These are phyloP conservation scores for Omphaloscelis lunosa DNA, from an alignment of 2,888 invertebrate genomes.

Conservation along the genomic window DNA sequence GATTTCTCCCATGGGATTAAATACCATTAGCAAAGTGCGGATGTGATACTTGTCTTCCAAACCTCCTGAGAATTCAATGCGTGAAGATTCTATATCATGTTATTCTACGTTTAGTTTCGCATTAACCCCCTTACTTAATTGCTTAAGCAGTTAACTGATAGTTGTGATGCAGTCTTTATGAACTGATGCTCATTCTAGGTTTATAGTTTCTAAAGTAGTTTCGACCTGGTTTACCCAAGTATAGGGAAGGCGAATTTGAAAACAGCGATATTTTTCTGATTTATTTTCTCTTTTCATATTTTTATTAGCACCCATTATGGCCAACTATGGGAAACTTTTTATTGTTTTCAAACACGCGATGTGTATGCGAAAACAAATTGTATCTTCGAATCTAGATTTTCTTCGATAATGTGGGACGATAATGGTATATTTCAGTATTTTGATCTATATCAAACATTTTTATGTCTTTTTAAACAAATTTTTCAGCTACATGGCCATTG, in stretches of 20 bases:
- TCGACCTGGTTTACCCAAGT: slow-evolving; percentile 26
- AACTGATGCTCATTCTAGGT: slow-evolving; percentile 35
- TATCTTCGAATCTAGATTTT: slow-evolving; percentile 30
- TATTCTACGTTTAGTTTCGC: slow-evolving; percentile 35
- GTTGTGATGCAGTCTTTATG: slow-evolving; percentile 44
- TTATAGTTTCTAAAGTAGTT: slow-evolving; percentile 41
- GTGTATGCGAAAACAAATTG: slow-evolving; percentile 38
- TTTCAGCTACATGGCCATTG: background rate
- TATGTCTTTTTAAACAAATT: background rate
- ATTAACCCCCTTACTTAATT: slow-evolving; percentile 65
- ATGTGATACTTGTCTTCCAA: slow-evolving; percentile 14
- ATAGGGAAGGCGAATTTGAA: slow-evolving; percentile 14
- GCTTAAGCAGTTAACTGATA: slow-evolving; percentile 58
- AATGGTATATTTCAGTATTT: slow-evolving; percentile 13
- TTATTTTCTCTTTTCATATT: slow-evolving; percentile 51
- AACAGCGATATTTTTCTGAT: slow-evolving; percentile 36
- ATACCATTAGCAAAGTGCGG: slow-evolving; percentile 27
- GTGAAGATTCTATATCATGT: slow-evolving; percentile 20
- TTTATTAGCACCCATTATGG: slow-evolving; percentile 51
- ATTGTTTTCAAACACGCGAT: slow-evolving; percentile 50
- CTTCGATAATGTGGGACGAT: background rate
- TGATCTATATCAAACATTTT: background rate
- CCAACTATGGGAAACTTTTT: slow-evolving; percentile 49
- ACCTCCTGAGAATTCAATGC: slow-evolving; percentile 10
- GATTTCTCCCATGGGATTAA: slow-evolving; percentile 40